phyloP scores from a whole-genome alignment of 2,797 vertebrate genomes.

The Strix occidentalis region DNA sequence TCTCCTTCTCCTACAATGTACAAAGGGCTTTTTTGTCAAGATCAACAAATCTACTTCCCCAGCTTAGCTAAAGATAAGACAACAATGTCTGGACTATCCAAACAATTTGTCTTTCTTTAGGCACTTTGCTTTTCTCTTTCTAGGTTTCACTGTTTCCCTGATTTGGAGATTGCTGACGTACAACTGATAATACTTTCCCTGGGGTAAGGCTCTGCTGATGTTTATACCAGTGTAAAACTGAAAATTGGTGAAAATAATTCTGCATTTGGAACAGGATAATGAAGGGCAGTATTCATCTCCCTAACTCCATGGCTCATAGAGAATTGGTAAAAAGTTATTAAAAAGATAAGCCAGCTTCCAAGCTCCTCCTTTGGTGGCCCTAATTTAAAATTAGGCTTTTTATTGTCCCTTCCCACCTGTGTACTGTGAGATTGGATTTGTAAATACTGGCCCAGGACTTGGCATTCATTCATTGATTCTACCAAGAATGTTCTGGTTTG shows the following conservation, averaged over 20 bases:
- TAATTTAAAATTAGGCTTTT: conserved; percentile 5
- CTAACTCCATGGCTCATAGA: neutral
- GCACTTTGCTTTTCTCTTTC: conserved; percentile 6
- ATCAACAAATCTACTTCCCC: conserved; percentile 35
- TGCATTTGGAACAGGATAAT: neutral
- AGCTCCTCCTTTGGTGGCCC: neutral
- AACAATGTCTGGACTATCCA: neutral
- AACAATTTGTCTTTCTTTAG: conserved; percentile 30
- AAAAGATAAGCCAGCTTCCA: neutral
- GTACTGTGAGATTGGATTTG: neutral
- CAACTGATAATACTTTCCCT: neutral
- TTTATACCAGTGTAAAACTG: neutral
- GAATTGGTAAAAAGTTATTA: neutral
- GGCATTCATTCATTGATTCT: conserved; percentile 33
- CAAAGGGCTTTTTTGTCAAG: conserved; percentile 32
- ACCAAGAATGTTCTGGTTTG: conserved; percentile 37
- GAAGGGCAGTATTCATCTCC: neutral
- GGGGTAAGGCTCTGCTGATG: neutral
- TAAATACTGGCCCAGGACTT: neutral
- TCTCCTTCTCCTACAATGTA: conserved; percentile 2
- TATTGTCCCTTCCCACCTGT: neutral
- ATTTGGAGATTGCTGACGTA: neutral
- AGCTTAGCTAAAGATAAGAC: conserved; percentile 12
- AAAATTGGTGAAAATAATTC: neutral
- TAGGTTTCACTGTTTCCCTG: neutral